Evolutionary conservation across 2,113 vertebrate species (phyloP).

Genomic region (human (Homo sapiens)): DNA sequence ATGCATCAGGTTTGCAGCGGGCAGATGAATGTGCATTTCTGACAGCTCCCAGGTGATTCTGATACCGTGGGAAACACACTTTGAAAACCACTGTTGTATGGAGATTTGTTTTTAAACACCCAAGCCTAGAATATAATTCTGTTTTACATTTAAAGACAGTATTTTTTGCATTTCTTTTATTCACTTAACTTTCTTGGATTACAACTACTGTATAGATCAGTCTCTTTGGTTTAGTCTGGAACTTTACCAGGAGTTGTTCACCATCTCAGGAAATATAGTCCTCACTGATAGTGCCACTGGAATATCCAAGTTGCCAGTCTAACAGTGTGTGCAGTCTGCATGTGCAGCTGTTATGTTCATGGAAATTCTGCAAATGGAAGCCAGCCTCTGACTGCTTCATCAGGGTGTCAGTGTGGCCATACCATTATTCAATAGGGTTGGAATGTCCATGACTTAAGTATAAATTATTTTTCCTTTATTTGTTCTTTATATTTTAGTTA

Average conservation of each 20-base stretch:
- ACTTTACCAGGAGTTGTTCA: not conserved
- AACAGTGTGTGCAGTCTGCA: rapidly evolving
- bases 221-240: not conserved
- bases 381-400: not conserved
- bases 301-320: not conserved
- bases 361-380: rapidly evolving
- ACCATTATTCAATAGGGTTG: not conserved
- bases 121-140: not conserved
- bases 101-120: not conserved
- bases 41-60: not conserved
- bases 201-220: not conserved
- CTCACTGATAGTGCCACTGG: not conserved
- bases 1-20: not conserved
- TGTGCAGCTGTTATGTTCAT: rapidly evolving
- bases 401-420: not conserved
- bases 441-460: not conserved
- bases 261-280: not conserved
- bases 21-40: not conserved
- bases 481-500: not conserved
- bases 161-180: not conserved
- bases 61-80: not conserved
- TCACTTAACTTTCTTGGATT: not conserved
- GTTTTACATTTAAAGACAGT: not conserved
- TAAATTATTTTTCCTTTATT: not conserved
- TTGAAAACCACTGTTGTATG: not conserved